These are phyloP conservation scores for Miichthys miiuy DNA, from an alignment of 2,797 vertebrate species.

Conservation along the genomic window DNA sequence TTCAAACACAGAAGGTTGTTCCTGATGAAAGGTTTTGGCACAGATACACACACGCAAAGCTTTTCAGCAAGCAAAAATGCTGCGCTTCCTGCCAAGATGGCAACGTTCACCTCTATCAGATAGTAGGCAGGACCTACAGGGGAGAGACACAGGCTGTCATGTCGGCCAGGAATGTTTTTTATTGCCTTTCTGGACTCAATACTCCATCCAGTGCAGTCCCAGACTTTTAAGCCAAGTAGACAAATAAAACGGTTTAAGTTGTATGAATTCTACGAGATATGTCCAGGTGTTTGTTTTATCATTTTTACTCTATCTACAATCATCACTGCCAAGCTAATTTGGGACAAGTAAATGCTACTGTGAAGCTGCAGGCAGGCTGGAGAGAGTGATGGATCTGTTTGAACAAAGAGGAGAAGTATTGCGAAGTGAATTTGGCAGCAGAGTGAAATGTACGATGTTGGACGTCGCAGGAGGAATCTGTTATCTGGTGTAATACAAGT, in stretches of 20 bases:
- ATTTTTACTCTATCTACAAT: conserved; percentile 27
- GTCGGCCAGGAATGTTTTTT: conserved; percentile 56
- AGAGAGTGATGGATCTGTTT: conserved; percentile 8
- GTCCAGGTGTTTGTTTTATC: conserved; percentile 29
- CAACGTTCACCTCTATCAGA: conserved; percentile 59
- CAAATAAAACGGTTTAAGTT: conserved; percentile 26
- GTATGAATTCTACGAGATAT: conserved; percentile 21
- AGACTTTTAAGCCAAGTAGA: conserved; percentile 22
- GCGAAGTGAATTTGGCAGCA: conserved; percentile 34
- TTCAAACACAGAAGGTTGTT: conserved; percentile 52
- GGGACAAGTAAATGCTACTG: conserved; percentile 41
- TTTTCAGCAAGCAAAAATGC: conserved; percentile 53
- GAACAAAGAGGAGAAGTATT: conserved; percentile 18
- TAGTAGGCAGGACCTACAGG: conserved; percentile 64
- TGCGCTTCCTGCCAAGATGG: conserved; percentile 67
- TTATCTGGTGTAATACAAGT: conserved; percentile 54
- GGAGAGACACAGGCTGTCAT: conserved; percentile 49
- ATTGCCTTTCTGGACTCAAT: conserved; percentile 53
- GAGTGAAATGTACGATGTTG: conserved; percentile 31
- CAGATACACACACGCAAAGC: conserved; percentile 45
- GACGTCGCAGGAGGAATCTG: conserved; percentile 44
- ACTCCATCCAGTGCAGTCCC: conserved; percentile 25
- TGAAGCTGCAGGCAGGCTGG: conserved; percentile 26
- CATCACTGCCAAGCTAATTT: conserved; percentile 36
- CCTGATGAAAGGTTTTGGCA: conserved; percentile 59